Percentiles rank a stretch among this genome's conserved stretches.
Conservation (phyloP, 2,797 vertebrate genomes). For the Tangara arthus region DNA sequence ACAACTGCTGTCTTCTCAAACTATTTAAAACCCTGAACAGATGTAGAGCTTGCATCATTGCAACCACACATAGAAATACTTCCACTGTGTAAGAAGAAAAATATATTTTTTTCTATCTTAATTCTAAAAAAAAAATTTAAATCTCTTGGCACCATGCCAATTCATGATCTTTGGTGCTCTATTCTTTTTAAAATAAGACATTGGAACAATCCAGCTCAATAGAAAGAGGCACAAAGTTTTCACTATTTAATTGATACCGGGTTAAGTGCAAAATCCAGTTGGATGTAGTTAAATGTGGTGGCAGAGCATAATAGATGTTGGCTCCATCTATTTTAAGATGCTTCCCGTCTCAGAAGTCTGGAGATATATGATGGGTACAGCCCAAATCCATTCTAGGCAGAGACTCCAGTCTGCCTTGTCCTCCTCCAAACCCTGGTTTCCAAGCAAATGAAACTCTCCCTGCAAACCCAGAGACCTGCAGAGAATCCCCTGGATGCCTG, state of each 20-base stretch:
- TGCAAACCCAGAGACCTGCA: neutral
- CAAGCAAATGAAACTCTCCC: neutral
- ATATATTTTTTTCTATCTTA: neutral
- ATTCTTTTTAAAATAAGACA: constrained; percentile 12
- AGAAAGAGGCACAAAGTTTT: constrained; percentile 15
- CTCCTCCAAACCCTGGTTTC: neutral
- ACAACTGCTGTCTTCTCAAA: constrained; percentile 45
- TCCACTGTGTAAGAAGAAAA: constrained; percentile 22
- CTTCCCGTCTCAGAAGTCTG: neutral
- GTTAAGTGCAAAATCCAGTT: constrained; percentile 26
- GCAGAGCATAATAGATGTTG: constrained; percentile 25
- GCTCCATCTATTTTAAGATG: constrained; percentile 57
- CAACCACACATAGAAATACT: constrained; percentile 53
- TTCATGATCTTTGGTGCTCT: neutral
- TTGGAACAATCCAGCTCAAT: neutral
- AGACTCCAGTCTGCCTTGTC: neutral
- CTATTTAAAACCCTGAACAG: constrained; percentile 58
- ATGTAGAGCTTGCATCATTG: constrained; percentile 55
- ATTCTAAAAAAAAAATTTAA: neutral
- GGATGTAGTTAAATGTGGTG: constrained; percentile 21
- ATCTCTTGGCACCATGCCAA: neutral
- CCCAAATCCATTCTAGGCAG: neutral
- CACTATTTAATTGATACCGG: constrained; percentile 29
- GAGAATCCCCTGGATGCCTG: neutral
- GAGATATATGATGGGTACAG: neutral